Base-by-base conservation (phyloP, 64 coral and sea anemone genomes). In the Actinia tenebrosa region DNA sequence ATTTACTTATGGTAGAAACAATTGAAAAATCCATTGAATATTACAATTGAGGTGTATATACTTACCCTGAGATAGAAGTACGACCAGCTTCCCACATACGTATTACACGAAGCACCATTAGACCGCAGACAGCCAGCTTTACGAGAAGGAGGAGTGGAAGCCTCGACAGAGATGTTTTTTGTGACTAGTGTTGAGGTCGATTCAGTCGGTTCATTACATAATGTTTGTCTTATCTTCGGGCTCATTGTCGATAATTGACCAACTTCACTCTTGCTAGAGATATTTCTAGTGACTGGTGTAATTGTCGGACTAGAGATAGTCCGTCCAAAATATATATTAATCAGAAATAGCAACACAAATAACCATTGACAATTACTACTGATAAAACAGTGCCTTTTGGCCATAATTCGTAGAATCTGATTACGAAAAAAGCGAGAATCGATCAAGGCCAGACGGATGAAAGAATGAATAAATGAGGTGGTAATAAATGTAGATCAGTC, bases 41-140 rank as follows among this genome's bases (percentile, higher is more conserved):
- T 69, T 69, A n/a, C 18, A 69, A 69, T 22, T 37, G 30, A 37
- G 7, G 47, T 50, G 47, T 50, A 43, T 14, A 3, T 27, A 5
- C 79, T 45, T 52, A 81, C 79, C 17, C 42, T 81, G 16, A 81
- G 79, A 23, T 81, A 81, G 50, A 81, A 81, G 46, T 25, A 81
- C 3, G 79, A 81, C 79, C 79, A 81, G 79, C 79, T 81, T 22
- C 44, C 79, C 16, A 50, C 44, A 14, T 81, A 81, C 1, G 79
- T 81, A 81, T 81, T 81, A 81, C 79, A 81, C 7, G 50, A 7
- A 52, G 44, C 44, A 47, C 79, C 79, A 81, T 81, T 81, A 75
- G 69, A 75, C 10, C 27, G 69, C 11, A 75, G 10, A 15, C 69
- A 75, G 11, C 69, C 69, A 30, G 26, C 23, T 30, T 30, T 8